phyloP scores from a whole-genome alignment of 2,888 invertebrate genomes.

The Epinotia ramella region DNA sequence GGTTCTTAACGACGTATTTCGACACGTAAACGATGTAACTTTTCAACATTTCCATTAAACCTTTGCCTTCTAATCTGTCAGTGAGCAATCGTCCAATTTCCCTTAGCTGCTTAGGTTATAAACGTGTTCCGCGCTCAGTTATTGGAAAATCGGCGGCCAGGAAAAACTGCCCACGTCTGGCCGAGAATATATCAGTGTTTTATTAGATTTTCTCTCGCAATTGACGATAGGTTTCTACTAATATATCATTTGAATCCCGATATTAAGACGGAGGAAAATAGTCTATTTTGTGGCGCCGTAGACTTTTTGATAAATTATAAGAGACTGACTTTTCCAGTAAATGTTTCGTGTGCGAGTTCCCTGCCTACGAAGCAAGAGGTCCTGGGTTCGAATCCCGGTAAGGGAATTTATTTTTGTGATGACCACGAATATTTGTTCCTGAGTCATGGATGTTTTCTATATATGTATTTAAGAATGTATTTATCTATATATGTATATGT shows the following conservation, averaged over 20 bases:
- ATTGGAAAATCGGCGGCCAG: constrained; percentile 30
- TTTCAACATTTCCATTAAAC: constrained; percentile 6
- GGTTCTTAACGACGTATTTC: background rate
- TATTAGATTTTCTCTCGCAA: constrained; percentile 33
- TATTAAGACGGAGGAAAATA: constrained; percentile 16
- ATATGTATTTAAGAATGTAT: too few relatives aligned
- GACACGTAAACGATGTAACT: background rate
- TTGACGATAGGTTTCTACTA: constrained; percentile 15
- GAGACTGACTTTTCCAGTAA: background rate
- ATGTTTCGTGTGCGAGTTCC: background rate
- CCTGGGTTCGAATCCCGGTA: too few relatives aligned
- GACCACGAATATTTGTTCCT: too few relatives aligned
- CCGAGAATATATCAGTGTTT: constrained; percentile 32
- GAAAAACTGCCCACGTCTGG: constrained; percentile 21
- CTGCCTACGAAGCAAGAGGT: too few relatives aligned
- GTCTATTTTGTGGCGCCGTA: background rate
- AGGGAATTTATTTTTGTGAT: too few relatives aligned
- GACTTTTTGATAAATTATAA: background rate
- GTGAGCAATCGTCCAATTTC: constrained; percentile 22
- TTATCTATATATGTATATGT: too few relatives aligned
- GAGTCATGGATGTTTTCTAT: too few relatives aligned
- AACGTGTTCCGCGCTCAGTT: constrained; percentile 21
- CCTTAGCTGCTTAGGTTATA: constrained; percentile 26
- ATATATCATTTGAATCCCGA: constrained; percentile 14
- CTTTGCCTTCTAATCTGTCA: background rate